Base-by-base conservation (phyloP, 1,140 invertebrate genomes). In the Orussus abietinus region DNA sequence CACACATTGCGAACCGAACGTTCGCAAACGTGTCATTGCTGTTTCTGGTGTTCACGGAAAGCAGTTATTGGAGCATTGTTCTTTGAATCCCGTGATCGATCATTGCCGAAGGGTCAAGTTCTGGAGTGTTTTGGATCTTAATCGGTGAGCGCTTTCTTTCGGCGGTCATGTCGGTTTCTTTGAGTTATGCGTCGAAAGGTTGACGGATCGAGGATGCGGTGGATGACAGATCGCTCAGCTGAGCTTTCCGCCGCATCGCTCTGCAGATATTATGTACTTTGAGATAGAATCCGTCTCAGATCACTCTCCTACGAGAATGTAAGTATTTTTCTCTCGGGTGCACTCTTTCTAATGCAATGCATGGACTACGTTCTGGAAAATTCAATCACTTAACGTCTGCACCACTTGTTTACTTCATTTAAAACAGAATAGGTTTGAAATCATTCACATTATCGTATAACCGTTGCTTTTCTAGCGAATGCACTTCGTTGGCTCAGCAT, bases 241-340 rank as follows among this genome's bases (percentile, higher is more conserved):
- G 6, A 25, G n/a, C n/a, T 25, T n/a, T 25, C 22, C 22, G 22
- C 22, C 6, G 22, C 22, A n/a, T 25, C 22, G n/a, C n/a, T 25
- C 6, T 6, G 22, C 22, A 41, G 20, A 34, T 42, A 35, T 26
- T 36, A 58, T 64, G 54, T 48, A 54, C 45, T 58, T 39, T 35
- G 58, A 63, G 38, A 49, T 51, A 40, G 59, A 62, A 46, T 37
- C 53, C 17, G 17, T 52, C 34, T 49, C 49, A 29, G 59, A 62
- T 26, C 51, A 57, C 53, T 49, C 49, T 18, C 42, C 55, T 18
- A 38, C 49, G 47, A 66, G 51, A 47, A 66, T 66, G 64, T 66
- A 49, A 46, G 64, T 59, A 56, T 36, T 20, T 17, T 47, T n/a
- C n/a, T n/a, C n/a, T n/a, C n/a, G n/a, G n/a, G n/a, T n/a, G n/a